Conservation (phyloP, 2,888 invertebrate species). For the Trissolcus brochymenae region DNA sequence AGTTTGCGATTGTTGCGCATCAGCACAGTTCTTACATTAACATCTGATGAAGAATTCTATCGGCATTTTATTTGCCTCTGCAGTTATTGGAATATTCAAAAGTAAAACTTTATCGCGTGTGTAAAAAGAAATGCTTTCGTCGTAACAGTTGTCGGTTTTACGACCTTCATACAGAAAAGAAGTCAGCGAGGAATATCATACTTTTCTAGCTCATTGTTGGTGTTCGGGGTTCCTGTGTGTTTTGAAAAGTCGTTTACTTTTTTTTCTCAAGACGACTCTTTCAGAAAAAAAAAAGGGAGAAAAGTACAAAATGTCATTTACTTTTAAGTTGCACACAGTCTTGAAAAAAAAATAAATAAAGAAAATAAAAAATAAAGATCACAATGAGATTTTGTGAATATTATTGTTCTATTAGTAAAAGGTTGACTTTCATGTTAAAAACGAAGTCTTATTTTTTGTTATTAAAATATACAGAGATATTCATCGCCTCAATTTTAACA, state of each 20-base stretch:
- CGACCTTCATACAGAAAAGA: slow-evolving; percentile 17
- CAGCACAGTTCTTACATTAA: slow-evolving; percentile 35
- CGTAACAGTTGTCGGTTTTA: slow-evolving; percentile 29
- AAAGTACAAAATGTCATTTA: no score
- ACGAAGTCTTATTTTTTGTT: no score
- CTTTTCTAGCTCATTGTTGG: slow-evolving; percentile 24
- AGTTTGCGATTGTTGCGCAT: neutral
- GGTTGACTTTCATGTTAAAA: no score
- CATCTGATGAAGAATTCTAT: slow-evolving; percentile 23
- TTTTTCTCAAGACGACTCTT: slow-evolving; percentile 7
- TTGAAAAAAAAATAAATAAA: no score
- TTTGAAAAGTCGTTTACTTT: slow-evolving; percentile 7
- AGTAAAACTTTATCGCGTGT: slow-evolving; percentile 36
- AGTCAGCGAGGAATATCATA: slow-evolving; percentile 20
- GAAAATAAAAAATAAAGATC: no score
- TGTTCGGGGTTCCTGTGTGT: no score
- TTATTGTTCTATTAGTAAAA: no score
- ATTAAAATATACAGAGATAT: no score
- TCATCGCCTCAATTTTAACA: no score
- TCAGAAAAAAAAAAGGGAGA: no score
- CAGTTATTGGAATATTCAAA: slow-evolving; percentile 38
- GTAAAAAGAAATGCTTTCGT: slow-evolving; percentile 28
- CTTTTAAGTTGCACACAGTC: no score
- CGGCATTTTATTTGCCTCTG: slow-evolving; percentile 17
- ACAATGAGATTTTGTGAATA: no score